phyloP scores from a whole-genome alignment of 2,797 vertebrate genomes.

The Hoplostethus atlanticus region DNA sequence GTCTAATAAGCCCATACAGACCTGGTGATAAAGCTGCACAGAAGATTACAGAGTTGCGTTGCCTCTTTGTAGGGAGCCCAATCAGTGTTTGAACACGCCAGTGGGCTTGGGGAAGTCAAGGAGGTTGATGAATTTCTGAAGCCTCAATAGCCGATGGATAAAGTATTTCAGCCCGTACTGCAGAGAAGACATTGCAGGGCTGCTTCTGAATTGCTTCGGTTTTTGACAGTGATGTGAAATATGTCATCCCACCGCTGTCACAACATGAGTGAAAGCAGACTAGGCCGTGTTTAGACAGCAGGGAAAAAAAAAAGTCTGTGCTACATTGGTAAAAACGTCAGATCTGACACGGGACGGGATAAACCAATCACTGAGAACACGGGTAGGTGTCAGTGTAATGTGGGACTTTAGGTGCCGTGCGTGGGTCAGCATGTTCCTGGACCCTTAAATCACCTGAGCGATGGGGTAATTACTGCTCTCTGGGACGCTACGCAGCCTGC shows the following conservation, averaged over 20 bases:
- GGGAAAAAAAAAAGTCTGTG: background rate
- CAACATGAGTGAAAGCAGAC: slow-evolving; percentile 13
- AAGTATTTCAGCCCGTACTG: background rate
- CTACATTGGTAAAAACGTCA: slow-evolving; percentile 11
- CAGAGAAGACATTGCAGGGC: background rate
- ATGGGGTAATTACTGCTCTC: slow-evolving; percentile 83
- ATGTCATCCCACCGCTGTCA: slow-evolving; percentile 15
- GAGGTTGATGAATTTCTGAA: background rate
- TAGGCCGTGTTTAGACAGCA: slow-evolving; percentile 19
- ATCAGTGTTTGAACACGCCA: background rate
- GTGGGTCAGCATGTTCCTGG: slow-evolving; percentile 79
- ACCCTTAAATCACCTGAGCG: slow-evolving; percentile 81
- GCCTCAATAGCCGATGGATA: too few relatives aligned
- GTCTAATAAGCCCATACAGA: slow-evolving; percentile 30
- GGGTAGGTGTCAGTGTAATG: slow-evolving; percentile 57
- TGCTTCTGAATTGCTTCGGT: background rate
- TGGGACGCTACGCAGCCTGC: slow-evolving; percentile 80
- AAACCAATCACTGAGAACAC: slow-evolving; percentile 38
- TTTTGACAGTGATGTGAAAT: background rate
- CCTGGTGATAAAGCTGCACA: slow-evolving; percentile 26
- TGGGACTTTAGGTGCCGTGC: slow-evolving; percentile 64
- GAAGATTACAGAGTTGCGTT: slow-evolving; percentile 41
- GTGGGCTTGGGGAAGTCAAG: background rate
- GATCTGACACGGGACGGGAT: slow-evolving; percentile 1
- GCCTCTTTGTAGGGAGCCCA: background rate